Evolutionary conservation across 1,140 invertebrate species (phyloP), one percentile per base, ranked within the genome.

Genomic region (Drosophila takahashii): DNA sequence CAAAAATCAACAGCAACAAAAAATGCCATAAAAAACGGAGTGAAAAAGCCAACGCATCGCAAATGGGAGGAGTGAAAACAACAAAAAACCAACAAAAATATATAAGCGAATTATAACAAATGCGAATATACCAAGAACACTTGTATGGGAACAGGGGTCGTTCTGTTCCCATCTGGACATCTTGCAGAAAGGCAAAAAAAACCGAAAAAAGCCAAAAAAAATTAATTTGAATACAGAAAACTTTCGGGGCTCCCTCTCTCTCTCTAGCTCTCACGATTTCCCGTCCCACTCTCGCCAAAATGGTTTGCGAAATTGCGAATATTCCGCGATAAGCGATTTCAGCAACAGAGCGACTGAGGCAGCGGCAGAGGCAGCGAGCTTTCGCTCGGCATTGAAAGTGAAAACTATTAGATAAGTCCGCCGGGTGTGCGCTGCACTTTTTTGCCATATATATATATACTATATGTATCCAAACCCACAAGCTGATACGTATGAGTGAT

Each of bases 361-460:
- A 8, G 39, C 7, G 9, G 11, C 45, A 62, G 50, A 26, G 48
- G 45, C 42, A 22, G 41, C 37, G 41, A 77, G 74, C 74, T 77
- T 77, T 77, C 53, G 51, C 48, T 37, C 69, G 77, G 51, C 83
- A 87, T 81, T 86, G 83, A 86, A 86, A 86, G 83, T 86, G 83
- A 86, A 86, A 86, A 86, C 83, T 86, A 86, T 86, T 81, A 87
- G 79, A 81, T 86, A 86, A 87, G 79, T 60, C 32, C 34, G 59
- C 15, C 64, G 52, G 42, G 79, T 53, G 65, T 71, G 71, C 65
- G 58, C 48, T 84, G 80, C 80, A 83, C 65, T 79, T 76, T 84
- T 53, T 77, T 22, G 22, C 29, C 9, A 8, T 9, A 9, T 9
- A 9, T 32, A 32, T 32, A 32, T n/a, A n/a, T n/a, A 9, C 7